Evolutionary conservation across 35 echinoderm and acorn worm species (phyloP).

Genomic region (Holothuria glaberrima): DNA sequence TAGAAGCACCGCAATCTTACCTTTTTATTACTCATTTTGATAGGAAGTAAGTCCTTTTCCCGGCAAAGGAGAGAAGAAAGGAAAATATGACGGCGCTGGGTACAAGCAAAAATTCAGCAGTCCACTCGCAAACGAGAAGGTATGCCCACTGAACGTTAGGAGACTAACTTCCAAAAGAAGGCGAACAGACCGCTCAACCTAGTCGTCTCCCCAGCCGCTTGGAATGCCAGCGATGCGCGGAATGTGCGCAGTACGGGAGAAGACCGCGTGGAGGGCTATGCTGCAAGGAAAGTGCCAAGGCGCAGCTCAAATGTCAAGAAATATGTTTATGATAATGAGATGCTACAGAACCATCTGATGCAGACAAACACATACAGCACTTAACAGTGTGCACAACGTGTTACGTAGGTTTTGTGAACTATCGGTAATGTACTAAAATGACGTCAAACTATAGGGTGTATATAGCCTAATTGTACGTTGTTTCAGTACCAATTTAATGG

Average conservation of each 20-base stretch:
- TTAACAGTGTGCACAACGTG: no score
- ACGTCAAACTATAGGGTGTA: no score
- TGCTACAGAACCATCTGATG: not conserved
- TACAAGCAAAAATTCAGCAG: not conserved
- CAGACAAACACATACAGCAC: no score
- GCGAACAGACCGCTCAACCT: not conserved
- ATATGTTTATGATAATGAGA: conserved; percentile 26
- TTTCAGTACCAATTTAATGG: no score
- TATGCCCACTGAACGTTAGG: conserved; percentile 50
- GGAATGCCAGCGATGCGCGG: conserved; percentile 24
- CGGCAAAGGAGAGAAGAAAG: not conserved
- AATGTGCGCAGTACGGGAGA: conserved; percentile 23
- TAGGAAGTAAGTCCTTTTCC: conserved; percentile 14
- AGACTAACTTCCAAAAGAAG: conserved; percentile 39
- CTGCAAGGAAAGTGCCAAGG: not conserved
- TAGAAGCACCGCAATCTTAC: not conserved
- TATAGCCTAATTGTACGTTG: no score
- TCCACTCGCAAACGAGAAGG: conserved; percentile 41
- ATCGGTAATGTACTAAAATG: no score
- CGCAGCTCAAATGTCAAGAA: conserved; percentile 38
- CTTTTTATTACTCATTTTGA: conserved; percentile 17
- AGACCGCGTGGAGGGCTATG: not conserved
- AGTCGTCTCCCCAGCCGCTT: not conserved
- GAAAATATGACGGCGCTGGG: not conserved
- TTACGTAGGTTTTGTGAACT: no score